Conservation (phyloP, 1,140 invertebrate species). For the Macrosteles quadrilineatus region DNA sequence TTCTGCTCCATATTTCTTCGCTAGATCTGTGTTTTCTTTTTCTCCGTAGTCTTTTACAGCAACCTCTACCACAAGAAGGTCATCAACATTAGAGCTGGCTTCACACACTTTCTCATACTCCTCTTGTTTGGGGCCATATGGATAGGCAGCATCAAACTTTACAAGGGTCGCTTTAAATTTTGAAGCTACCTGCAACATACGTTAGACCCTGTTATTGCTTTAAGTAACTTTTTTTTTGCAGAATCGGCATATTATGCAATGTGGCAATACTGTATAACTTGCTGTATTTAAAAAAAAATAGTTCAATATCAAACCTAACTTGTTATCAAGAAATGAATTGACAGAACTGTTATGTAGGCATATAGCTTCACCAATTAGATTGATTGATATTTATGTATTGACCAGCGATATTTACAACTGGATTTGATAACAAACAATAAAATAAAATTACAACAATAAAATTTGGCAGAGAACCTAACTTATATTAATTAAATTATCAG, state of each 20-base stretch:
- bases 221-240: slow-evolving; percentile 9
- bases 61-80: slow-evolving; percentile 83
- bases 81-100: slow-evolving; percentile 66
- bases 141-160: slow-evolving; percentile 94
- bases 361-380: too few species aligned
- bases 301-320: too few species aligned
- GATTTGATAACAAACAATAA: too few species aligned
- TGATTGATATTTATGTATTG: too few species aligned
- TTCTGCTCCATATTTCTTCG: slow-evolving; percentile 71
- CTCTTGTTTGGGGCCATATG: slow-evolving; percentile 93
- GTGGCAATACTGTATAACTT: neutral
- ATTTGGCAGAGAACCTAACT: too few species aligned
- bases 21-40: slow-evolving; percentile 84
- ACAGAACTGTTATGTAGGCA: too few species aligned
- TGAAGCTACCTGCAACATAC: slow-evolving; percentile 63
- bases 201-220: slow-evolving; percentile 3
- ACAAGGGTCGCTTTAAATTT: slow-evolving; percentile 84
- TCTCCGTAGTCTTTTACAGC: slow-evolving; percentile 95
- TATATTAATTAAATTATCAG: too few species aligned
- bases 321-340: too few species aligned
- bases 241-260: neutral
- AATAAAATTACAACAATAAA: too few species aligned
- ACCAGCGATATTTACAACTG: too few species aligned
- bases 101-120: slow-evolving; percentile 81
- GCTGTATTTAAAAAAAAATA: slow-evolving; percentile 7